These are phyloP conservation scores for Bombus vancouverensis DNA, from an alignment of 1,140 invertebrate species.

Conservation along the genomic window DNA sequence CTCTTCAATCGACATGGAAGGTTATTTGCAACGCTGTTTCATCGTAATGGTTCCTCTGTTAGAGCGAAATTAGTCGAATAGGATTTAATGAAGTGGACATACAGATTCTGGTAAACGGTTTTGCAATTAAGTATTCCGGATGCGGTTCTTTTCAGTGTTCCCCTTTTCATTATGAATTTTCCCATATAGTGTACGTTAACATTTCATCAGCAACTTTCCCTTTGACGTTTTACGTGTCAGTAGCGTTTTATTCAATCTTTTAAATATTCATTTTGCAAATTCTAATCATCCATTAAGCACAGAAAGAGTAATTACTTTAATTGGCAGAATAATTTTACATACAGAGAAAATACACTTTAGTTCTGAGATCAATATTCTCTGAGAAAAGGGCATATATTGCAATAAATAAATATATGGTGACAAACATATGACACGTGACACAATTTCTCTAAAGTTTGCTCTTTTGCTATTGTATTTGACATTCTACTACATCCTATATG, in stretches of 20 bases:
- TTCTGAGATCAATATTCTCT: too few relatives aligned
- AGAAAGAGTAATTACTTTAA: background rate
- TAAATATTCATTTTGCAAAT: background rate
- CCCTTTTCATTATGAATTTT: background rate
- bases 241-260: background rate
- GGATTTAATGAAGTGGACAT: background rate
- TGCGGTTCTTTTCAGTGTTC: background rate
- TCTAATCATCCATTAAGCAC: fast-evolving
- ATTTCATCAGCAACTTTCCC: background rate
- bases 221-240: background rate
- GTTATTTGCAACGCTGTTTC: background rate
- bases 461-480: too few relatives aligned
- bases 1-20: background rate
- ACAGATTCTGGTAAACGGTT: background rate
- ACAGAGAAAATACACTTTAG: too few relatives aligned
- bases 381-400: too few relatives aligned
- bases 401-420: too few relatives aligned
- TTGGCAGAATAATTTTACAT: too few relatives aligned
- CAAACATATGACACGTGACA: too few relatives aligned
- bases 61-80: background rate
- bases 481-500: too few relatives aligned
- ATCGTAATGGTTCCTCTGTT: background rate
- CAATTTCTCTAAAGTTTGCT: too few relatives aligned
- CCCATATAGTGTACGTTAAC: background rate
- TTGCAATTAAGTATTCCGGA: background rate